phyloP scores from a whole-genome alignment of 1,140 invertebrate species.

The Ceratosolen solmsi region DNA sequence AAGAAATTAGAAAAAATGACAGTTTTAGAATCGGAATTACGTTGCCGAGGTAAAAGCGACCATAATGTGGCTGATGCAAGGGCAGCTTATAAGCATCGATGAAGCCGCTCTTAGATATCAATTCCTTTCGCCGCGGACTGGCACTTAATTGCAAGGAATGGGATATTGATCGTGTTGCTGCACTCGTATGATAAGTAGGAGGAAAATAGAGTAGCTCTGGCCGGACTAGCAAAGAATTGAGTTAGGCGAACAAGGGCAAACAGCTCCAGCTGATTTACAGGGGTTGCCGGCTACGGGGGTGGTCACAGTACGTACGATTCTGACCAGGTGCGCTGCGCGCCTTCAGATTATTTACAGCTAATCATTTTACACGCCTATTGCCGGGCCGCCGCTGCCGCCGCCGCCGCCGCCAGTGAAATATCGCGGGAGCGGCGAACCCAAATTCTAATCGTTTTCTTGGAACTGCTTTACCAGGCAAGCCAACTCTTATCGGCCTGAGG shows the following conservation, averaged over 20 bases:
- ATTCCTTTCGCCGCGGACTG: not conserved
- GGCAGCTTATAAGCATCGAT: not conserved
- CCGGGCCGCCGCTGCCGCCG: too few species aligned
- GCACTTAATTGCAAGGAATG: not conserved
- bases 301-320: too few species aligned
- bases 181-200: not conserved
- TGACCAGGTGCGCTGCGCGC: constrained; percentile 36
- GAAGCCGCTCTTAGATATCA: not conserved
- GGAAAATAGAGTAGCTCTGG: not conserved
- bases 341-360: constrained; percentile 69
- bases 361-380: constrained; percentile 73
- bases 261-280: not conserved
- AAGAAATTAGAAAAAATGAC: too few species aligned
- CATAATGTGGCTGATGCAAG: not conserved
- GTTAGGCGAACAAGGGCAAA: not conserved
- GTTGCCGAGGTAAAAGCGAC: not conserved
- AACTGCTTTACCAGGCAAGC: too few species aligned
- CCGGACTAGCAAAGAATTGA: not conserved
- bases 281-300: not conserved
- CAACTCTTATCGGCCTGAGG: too few species aligned
- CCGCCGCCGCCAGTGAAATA: constrained; percentile 69
- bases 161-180: not conserved
- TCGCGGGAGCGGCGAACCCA: constrained; percentile 54
- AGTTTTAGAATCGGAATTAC: not conserved
- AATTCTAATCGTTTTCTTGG: too few species aligned